Evolutionary conservation across 30 jellyfish, hydroid and myxozoan genomes (phyloP).

Genomic region (Cassiopea andromeda): DNA sequence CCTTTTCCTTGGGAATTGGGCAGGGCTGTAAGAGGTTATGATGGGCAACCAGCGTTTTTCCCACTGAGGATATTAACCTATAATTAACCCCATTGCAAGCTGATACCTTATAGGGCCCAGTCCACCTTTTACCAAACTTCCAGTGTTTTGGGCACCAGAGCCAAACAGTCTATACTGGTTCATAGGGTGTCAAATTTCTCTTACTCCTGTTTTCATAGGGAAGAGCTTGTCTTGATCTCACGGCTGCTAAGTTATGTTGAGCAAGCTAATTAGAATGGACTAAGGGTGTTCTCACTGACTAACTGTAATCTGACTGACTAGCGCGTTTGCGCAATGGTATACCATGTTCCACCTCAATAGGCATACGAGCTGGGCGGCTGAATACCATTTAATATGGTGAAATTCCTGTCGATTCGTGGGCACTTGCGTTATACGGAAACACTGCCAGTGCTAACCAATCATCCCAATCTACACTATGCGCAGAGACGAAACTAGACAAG

Average conservation of each 20-base stretch:
- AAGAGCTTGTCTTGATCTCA: neutral
- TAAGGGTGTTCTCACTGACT: conserved; percentile 11
- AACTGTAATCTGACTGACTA: conserved; percentile 32
- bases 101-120: neutral
- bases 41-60: neutral
- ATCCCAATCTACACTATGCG: conserved; percentile 15
- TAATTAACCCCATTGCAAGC: neutral
- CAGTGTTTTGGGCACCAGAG: conserved; percentile 11
- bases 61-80: neutral
- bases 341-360: conserved; percentile 9
- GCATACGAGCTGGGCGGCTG: conserved; percentile 46
- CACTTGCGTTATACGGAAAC: conserved; percentile 44
- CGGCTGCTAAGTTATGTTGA: neutral
- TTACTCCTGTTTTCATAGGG: neutral
- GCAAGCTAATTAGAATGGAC: conserved; percentile 15
- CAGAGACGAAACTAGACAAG: conserved; percentile 2
- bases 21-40: neutral
- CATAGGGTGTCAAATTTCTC: conserved; percentile 11
- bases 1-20: conserved; percentile 16
- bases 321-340: conserved; percentile 5
- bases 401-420: conserved; percentile 39
- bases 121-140: conserved; percentile 8
- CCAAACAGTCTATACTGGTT: conserved; percentile 4
- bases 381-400: conserved; percentile 48
- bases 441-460: conserved; percentile 19